Base-by-base conservation (phyloP, 1,140 invertebrate species). In the Eupeodes corollae region DNA sequence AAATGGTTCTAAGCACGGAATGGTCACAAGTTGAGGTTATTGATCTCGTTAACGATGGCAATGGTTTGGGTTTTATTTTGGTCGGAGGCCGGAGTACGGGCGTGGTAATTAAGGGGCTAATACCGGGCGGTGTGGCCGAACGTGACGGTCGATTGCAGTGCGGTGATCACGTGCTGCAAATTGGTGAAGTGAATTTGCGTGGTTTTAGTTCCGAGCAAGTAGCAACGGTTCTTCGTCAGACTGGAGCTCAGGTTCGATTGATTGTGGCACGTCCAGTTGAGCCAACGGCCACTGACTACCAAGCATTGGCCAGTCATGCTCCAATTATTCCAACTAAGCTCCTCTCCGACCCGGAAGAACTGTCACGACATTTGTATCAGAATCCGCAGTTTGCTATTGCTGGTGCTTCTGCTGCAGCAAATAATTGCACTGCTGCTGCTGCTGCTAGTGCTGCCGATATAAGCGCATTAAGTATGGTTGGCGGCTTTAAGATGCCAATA, bases 171-270 rank as follows among this genome's bases (percentile, higher is more conserved):
- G 84, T 97, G 43, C 75, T 97, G 43, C 91, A 95, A 73, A 93
- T 96, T 52, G 88, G 90, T 8, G 88, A 91, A 53, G 88, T 95
- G 41, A 91, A 90, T 70, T 76, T 95, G 46, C 79, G 89, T 39
- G 88, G 91, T 5, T 88, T 94, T 76, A 86, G 84, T 35, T 91
- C 87, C 16, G 92, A 96, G 62, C 91, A 93, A 66, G 92, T 96
- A 50, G 92, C 91, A 33, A 78, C 86, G 41, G 89, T 97, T 46
- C 75, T 96, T 52, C 77, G 92, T 26, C 89, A 93, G 72, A 80
- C 87, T 50, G 91, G 90, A 33, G 77, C 78, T 50, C 79, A 84
- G 58, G 89, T 96, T 44, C 78, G 91, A 48, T 77, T 97, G 56
- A 80, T 96, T 38, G 92, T 97, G 18, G 92, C 91, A 12, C 75